Evolutionary conservation across 2,888 invertebrate species (phyloP).

Genomic region (Himalopsyche anomala): DNA sequence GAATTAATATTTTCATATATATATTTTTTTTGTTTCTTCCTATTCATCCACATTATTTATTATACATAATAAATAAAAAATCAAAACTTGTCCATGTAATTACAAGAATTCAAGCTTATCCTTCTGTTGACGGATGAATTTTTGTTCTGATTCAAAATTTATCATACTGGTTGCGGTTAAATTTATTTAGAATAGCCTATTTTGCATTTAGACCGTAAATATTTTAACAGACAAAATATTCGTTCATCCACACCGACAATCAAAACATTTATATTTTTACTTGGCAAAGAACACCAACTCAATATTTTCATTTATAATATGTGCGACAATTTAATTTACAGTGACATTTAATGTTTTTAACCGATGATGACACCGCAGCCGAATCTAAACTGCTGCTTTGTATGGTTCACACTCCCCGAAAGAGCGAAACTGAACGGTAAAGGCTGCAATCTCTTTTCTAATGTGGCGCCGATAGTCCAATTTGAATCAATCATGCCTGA

Average conservation of each 20-base stretch:
- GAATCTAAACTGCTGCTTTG: conserved; percentile 93
- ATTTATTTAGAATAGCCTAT: too few species aligned
- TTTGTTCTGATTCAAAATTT: too few species aligned
- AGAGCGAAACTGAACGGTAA: conserved; percentile 95
- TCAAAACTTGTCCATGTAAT: too few species aligned
- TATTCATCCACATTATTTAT: too few species aligned
- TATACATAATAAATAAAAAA: too few species aligned
- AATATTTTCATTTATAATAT: conserved; percentile 6
- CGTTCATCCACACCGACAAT: background rate
- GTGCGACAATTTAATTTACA: conserved; percentile 38
- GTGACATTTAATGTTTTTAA: conserved; percentile 71
- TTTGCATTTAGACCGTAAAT: background rate
- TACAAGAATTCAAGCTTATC: too few species aligned
- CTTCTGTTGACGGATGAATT: too few species aligned
- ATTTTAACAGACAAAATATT: background rate
- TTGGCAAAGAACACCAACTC: conserved; percentile 12
- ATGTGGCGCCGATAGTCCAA: conserved; percentile 94
- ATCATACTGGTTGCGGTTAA: too few species aligned
- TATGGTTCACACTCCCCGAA: conserved; percentile 94
- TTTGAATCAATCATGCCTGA: conserved; percentile 94
- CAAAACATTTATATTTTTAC: conserved; percentile 16
- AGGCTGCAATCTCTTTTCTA: conserved; percentile 95
- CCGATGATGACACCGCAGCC: conserved; percentile 97
- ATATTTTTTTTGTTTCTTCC: too few species aligned
- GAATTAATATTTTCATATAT: too few species aligned